A percentile compares a stretch with the other conserved stretches of the same genome.
Evolutionary conservation across 2,888 invertebrate species (phyloP).

Genomic region (Ischnus inquisitorius): DNA sequence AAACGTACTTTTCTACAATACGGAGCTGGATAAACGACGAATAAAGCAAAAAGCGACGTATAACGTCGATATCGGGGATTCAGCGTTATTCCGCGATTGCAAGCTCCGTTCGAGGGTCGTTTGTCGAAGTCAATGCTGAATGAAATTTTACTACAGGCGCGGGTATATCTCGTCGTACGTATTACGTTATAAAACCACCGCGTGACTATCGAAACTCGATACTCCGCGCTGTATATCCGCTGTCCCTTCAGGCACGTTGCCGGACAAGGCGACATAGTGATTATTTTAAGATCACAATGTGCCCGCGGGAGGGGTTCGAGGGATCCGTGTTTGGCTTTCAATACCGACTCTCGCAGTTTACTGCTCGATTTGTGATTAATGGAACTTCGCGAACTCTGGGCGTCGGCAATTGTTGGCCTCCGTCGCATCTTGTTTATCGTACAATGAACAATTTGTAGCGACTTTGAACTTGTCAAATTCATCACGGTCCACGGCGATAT

Average conservation of each 20-base stretch:
- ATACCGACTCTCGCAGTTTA: slow-evolving; percentile 14
- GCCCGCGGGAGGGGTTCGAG: not conserved
- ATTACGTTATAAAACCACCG: slow-evolving; percentile 7
- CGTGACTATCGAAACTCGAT: slow-evolving; percentile 52
- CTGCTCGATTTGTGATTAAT: slow-evolving; percentile 37
- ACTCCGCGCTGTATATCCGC: slow-evolving; percentile 20
- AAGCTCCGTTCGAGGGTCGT: not conserved
- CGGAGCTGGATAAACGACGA: not conserved
- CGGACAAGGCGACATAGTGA: slow-evolving; percentile 7
- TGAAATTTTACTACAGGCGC: slow-evolving; percentile 41
- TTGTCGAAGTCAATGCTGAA: slow-evolving; percentile 10
- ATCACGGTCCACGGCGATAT: no score
- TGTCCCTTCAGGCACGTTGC: slow-evolving; percentile 16
- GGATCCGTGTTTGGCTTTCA: not conserved
- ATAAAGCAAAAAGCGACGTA: no score
- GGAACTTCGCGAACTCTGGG: not conserved
- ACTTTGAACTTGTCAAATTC: no score
- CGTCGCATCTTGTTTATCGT: not conserved
- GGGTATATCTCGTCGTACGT: slow-evolving; percentile 11
- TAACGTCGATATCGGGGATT: no score
- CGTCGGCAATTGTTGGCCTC: not conserved
- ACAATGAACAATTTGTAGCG: no score
- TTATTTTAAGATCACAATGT: slow-evolving; percentile 35
- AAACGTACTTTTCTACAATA: no score
- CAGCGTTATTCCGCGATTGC: no score